Evolutionary conservation across 1,140 invertebrate species (phyloP), one percentile per base, ranked within the genome.

Genomic region (Belonocnema kinseyi): DNA sequence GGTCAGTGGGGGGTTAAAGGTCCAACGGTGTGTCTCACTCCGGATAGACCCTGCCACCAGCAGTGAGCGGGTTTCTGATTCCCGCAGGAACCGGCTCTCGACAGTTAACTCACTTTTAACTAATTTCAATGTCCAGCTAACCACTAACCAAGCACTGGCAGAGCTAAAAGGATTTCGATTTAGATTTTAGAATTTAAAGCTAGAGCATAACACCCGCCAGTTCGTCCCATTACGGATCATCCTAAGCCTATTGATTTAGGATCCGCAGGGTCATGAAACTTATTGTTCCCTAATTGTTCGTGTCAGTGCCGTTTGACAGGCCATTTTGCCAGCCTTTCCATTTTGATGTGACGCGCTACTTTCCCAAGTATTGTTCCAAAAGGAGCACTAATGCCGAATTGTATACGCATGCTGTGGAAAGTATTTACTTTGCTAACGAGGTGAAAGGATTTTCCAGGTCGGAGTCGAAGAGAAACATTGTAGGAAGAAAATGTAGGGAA

Each of bases 201-300:
- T n/a, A 21, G 17, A 21, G 26, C 19, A 26, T 17, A 56, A 17
- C 19, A 3, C 26, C 8, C 85, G 84, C 73, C 71, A 54, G 80
- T 79, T 86, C 85, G 86, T 87, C 83, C 85, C 80, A 87, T 85
- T 86, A 84, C 80, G 85, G 84, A 86, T 88, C 82, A 88, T 86
- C 80, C 81, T 86, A 85, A 88, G 86, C 84, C 84, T 87, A 87
- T 88, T 88, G 87, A 85, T 84, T 88, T 86, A 88, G 86, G 86
- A 86, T 85, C 78, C 73, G 14, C 74, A 80, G 80, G 77, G 80
- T 81, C 73, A 80, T 77, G 78, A 77, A 82, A 76, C 82, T 81
- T 78, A 86, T 86, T 83, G 82, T 77, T 80, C 78, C 72, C 85
- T 86, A 86, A 87, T 87, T 86, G 86, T 86, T 78, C 73, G 58